phyloP scores from a whole-genome alignment of 35 echinoderm and acorn worm genomes.

The Amphiura filiformis region DNA sequence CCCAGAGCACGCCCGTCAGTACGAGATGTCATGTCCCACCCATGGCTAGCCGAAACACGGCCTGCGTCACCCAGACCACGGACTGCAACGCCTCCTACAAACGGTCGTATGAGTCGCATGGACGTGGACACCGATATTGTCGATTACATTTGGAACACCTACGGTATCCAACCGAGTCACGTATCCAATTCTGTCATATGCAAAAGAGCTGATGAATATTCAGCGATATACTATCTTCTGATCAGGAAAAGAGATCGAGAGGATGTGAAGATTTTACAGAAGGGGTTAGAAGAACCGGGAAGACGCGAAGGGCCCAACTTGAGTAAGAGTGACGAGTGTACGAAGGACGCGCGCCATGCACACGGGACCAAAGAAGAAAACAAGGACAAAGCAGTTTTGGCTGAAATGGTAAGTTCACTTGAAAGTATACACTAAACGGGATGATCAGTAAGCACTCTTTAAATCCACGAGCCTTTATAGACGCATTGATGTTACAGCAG shows the following conservation, averaged over 20 bases:
- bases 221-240: constrained; percentile 85
- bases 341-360: constrained; percentile 24
- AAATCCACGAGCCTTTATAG: not conserved
- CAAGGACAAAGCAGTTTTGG: not conserved
- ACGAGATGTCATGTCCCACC: constrained; percentile 48
- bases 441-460: not conserved
- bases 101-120: constrained; percentile 54
- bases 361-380: not conserved
- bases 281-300: no score
- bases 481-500: not conserved
- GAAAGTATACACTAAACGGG: not conserved
- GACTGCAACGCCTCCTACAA: constrained; percentile 19
- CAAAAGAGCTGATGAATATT: constrained; percentile 69
- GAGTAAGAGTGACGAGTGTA: not conserved
- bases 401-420: not conserved
- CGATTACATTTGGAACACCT: constrained; percentile 57
- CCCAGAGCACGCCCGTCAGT: constrained; percentile 60
- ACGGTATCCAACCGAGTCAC: constrained; percentile 63
- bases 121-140: constrained; percentile 80
- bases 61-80: not conserved
- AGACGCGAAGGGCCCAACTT: not conserved
- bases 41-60: constrained; percentile 49
- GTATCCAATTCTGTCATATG: constrained; percentile 66
- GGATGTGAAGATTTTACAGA: constrained; percentile 9
- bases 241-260: constrained; percentile 38